Conservation (phyloP, 2,888 invertebrate genomes). For the Eretmocerus hayati region DNA sequence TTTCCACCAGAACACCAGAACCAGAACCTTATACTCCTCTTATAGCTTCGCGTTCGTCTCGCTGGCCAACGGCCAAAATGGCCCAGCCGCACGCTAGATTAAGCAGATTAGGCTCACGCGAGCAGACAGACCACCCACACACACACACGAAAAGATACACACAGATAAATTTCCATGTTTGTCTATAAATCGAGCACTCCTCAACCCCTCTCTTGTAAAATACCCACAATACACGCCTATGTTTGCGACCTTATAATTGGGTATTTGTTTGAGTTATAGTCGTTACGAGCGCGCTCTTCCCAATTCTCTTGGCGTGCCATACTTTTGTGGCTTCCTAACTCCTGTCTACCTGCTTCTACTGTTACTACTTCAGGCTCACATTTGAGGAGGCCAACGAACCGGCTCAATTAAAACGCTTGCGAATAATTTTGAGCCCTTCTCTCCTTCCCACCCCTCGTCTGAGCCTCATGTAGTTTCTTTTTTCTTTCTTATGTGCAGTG, state of each 20-base stretch:
- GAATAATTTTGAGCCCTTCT: slow-evolving; percentile 1
- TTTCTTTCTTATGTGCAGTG: no score
- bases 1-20: no score
- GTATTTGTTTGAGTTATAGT: slow-evolving; percentile 22
- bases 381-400: no score
- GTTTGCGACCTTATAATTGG: slow-evolving; percentile 19
- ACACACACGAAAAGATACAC: no score
- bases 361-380: no score
- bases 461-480: no score
- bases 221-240: not conserved
- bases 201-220: not conserved
- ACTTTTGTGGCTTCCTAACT: no score
- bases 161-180: not conserved
- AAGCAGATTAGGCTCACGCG: slow-evolving; percentile 29
- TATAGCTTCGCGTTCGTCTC: no score
- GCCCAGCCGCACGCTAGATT: slow-evolving; percentile 29
- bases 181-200: slow-evolving; percentile 6
- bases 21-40: no score
- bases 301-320: not conserved
- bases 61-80: slow-evolving; percentile 28
- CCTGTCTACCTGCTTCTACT: no score
- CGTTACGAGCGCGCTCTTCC: not conserved
- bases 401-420: slow-evolving; percentile 16
- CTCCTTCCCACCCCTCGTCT: not conserved
- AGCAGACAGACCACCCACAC: not conserved